Base-by-base conservation (phyloP, 2,797 vertebrate species). In the Enteromius treurensis region DNA sequence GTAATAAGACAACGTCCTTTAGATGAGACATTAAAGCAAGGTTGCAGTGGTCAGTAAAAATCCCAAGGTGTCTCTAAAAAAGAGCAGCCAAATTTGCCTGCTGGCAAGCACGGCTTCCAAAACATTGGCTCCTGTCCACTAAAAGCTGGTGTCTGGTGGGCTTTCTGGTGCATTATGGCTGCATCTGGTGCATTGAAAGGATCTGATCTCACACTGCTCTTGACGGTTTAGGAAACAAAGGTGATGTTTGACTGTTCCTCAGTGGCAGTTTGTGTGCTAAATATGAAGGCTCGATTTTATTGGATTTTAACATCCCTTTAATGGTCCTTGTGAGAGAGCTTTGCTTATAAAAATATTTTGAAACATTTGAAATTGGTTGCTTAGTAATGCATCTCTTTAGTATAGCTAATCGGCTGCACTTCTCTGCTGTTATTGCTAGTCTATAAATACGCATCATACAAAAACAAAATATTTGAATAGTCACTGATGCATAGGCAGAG, bases 91-190 rank as follows among this genome's bases (percentile, higher is more conserved):
- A 19, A 42, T 58, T 58, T 75, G 11, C 19, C 49, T n/a, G 32
- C 32, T 51, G 53, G 51, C 73, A 76, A 37, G 14, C 51, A 42
- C 0, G 2, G 53, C 21, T 76, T 76, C n/a, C 34, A 58, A 40
- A 76, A n/a, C n/a, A 42, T 23, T 76, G 74, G 34, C 53, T 58
- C 34, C 51, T 23, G 74, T 11, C 32, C 34, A 76, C 13, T 58
- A 14, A 76, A 42, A 58, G 21, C 51, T 26, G 51, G 32, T 37
- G 51, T 58, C 51, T 76, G 53, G n/a, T 58, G 21, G 21, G 34
- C 2, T n/a, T 58, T 76, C 21, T 58, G 73, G 53, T 76, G 74
- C 74, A 58, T 60, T 76, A 74, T 74, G 49, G 17, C 71, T n/a
- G 49, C 47, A 7, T 55, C 71, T 55, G 29, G 49, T 34, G 17